These are phyloP conservation scores for Perithous albicinctus DNA, from an alignment of 2,888 invertebrate genomes.

Conservation along the genomic window DNA sequence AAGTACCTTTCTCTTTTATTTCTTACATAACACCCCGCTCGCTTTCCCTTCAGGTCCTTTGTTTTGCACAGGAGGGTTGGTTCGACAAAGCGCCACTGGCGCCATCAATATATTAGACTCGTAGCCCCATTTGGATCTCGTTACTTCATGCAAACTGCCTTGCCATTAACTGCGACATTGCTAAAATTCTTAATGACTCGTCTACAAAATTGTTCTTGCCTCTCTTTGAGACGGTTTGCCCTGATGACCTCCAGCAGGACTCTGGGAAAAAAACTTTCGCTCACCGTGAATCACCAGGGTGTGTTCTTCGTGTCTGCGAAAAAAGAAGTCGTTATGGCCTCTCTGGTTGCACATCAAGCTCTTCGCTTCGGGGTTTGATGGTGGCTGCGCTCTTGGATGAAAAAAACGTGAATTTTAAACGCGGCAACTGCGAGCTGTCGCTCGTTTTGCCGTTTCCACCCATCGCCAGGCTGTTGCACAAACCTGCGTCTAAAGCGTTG, in stretches of 20 bases:
- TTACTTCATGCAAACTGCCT: slow-evolving; percentile 9
- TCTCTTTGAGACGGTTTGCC: not conserved
- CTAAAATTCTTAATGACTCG: slow-evolving; percentile 42
- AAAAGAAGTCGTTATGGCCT: slow-evolving; percentile 23
- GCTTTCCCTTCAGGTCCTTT: not conserved
- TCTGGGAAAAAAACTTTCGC: not conserved
- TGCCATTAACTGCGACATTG: slow-evolving; percentile 13
- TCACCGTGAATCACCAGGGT: not conserved
- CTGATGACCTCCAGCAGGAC: slow-evolving; percentile 9
- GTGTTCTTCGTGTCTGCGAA: slow-evolving; percentile 6
- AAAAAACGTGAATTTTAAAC: slow-evolving; percentile 40
- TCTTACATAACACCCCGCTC: slow-evolving; percentile 5
- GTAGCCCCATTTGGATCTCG: slow-evolving; percentile 9
- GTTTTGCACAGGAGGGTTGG: not conserved
- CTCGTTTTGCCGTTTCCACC: not conserved
- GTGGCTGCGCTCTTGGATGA: slow-evolving; percentile 17
- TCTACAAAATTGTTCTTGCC: slow-evolving; percentile 43
- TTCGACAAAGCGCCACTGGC: slow-evolving; percentile 33
- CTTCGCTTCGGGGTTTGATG: not conserved
- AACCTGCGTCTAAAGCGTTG: slow-evolving; percentile 32
- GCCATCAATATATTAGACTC: slow-evolving; percentile 35
- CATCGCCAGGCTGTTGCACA: slow-evolving; percentile 29
- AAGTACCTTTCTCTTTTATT: slow-evolving; percentile 36
- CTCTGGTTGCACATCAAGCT: slow-evolving; percentile 7
- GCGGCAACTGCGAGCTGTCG: slow-evolving; percentile 18